phyloP scores from a whole-genome alignment of 2,797 vertebrate genomes.

The Tarsius wallacei region DNA sequence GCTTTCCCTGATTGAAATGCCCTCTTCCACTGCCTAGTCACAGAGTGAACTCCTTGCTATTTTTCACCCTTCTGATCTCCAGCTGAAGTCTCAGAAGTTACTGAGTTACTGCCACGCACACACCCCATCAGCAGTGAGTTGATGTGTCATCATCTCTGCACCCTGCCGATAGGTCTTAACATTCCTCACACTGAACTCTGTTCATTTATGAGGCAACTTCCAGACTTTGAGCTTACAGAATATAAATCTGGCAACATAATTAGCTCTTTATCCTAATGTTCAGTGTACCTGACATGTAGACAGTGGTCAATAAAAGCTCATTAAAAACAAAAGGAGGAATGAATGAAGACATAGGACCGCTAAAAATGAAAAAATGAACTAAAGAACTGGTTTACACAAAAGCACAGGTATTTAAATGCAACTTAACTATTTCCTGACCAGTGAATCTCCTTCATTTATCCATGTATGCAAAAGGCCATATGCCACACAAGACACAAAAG shows the following conservation, averaged over 20 bases:
- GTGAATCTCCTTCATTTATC: neutral
- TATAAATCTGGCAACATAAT: neutral
- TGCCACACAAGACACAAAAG: constrained; percentile 32
- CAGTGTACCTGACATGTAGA: neutral
- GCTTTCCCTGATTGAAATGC: neutral
- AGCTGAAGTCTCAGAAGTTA: constrained; percentile 1
- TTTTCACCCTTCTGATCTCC: neutral
- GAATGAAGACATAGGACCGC: neutral
- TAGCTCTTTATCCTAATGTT: neutral
- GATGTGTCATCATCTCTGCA: neutral
- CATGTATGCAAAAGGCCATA: neutral
- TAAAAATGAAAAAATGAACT: constrained; percentile 29
- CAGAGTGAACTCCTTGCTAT: neutral
- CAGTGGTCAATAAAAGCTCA: neutral
- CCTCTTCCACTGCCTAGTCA: neutral
- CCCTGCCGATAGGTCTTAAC: neutral
- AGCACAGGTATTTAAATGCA: constrained; percentile 35
- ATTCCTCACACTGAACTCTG: neutral
- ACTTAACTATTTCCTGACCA: neutral
- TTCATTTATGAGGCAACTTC: constrained; percentile 28
- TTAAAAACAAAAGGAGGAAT: constrained; percentile 9
- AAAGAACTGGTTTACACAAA: neutral
- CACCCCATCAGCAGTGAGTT: neutral
- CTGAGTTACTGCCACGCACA: neutral
- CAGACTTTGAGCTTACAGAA: constrained; percentile 61